Evolutionary conservation across 2,113 vertebrate species (phyloP), one percentile per base, ranked within the genome.

Genomic region (Cisticola juncidis): DNA sequence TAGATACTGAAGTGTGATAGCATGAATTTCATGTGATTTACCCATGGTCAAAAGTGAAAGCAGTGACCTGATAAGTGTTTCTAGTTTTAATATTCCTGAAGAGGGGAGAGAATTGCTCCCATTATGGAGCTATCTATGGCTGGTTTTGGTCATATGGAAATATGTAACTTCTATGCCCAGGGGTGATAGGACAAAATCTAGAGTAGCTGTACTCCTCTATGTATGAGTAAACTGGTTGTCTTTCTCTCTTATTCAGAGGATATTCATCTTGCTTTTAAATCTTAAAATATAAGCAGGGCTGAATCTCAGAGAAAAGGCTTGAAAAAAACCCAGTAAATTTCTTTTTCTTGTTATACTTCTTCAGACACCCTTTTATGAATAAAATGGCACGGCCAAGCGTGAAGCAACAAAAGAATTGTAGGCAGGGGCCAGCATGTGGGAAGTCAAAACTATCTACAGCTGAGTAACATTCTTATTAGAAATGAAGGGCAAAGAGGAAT

Each of bases 401-500:
- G 83, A 93, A 88, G 80, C 69, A 90, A 92, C 90, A 94, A 95
- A 93, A 64, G 69, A 90, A 81, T 60, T 86, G 68, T 65, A 81
- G 90, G 68, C 68, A 93, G 51, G 66, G 82, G 61, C 51, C 82
- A 88, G 79, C 68, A 71, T 68, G 61, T 81, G 92, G 88, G 68
- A 96, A 90, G 79, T 84, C 79, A 90, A 81, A 96, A 92, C 82
- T 78, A 66, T 88, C 74, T 81, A 42, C 60, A 74, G 38, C 85
- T 86, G 93, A 92, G 88, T 92, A 92, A 92, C 2, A 1, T 84
- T 95, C 91, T 90, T 92, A 88, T 68, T 81, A 77, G 78, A 91
- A 97, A 95, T 60, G 77, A 91, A 93, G 81, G 92, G 64, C 88
- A 95, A 94, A 94, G 65, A 69, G 76, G 69, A 95, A 40, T 65